Evolutionary conservation across 2,888 invertebrate genomes (phyloP), one percentile per base, ranked within the genome.

Genomic region (Kuschelorhynchus macadamiae): DNA sequence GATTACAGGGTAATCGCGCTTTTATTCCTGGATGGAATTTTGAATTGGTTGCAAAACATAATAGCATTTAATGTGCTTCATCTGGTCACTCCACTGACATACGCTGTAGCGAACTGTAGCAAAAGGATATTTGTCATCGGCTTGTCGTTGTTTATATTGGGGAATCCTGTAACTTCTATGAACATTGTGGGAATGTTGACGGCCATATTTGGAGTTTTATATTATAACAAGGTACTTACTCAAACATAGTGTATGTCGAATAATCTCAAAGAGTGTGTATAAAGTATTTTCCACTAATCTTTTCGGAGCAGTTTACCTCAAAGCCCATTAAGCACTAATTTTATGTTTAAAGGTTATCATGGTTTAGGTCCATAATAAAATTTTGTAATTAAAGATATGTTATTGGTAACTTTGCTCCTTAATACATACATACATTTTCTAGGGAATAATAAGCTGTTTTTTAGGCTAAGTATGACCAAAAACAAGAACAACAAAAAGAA

Each of bases 21-120:
- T 61, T 83, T 94, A 32, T 84, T 92, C 68, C 81, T 90, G 14
- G 97, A 97, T 84, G 97, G 97, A 12, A 86, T 93, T 59, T 88
- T 97, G 73, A 96, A 94, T 80, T 98, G 97, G 93, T 85, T 95
- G 75, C 98, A 98, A 85, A 98, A 97, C 81, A 91, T 97, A 77
- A 90, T 96, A 56, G 98, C 98, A 0, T 98, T 98, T 85, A 95
- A 94, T 75, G 92, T 98, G 59, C 87, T 98, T 74, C 94, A 95
- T 57, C 85, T 93, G 72, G 95, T 98, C 36, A 91, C 96, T n/a
- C 96, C 98, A 39, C 87, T 98, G 30, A 95, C 96, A 0, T 98
- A 98, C 84, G 96, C 97, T 0, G 97, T 98, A 62, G 96, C 96
- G 56, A 97, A 95, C 84, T 95, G 96, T 20, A 95, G 96, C 57